Conservation (phyloP, 1,140 invertebrate species). For the Nephila pilipes region DNA sequence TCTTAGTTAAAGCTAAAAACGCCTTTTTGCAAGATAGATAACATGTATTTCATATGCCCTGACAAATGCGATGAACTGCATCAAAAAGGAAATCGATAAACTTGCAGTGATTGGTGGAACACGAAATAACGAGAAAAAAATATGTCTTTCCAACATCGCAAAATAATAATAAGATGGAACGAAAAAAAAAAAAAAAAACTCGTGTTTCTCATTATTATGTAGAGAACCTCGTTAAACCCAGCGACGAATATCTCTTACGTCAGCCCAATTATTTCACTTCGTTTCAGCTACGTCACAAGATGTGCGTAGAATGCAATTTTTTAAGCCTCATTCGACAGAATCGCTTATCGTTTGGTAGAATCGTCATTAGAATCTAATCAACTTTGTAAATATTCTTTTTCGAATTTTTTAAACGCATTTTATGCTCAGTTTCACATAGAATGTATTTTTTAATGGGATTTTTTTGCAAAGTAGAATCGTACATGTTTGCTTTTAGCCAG, state of each 20-base stretch:
- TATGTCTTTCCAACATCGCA: slow-evolving; percentile 33
- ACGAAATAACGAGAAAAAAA: slow-evolving; percentile 67
- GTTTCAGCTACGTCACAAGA: slow-evolving; percentile 70
- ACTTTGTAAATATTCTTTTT: neutral
- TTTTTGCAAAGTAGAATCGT: neutral
- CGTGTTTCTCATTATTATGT: slow-evolving; percentile 71
- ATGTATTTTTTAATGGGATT: neutral
- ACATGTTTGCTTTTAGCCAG: neutral
- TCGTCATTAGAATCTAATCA: slow-evolving; percentile 72
- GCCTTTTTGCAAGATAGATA: slow-evolving; percentile 15
- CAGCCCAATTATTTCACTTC: slow-evolving; percentile 76
- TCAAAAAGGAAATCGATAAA: slow-evolving; percentile 59
- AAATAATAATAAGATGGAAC: slow-evolving; percentile 56
- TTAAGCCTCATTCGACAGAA: slow-evolving; percentile 75
- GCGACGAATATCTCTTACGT: slow-evolving; percentile 63
- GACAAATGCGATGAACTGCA: slow-evolving; percentile 44
- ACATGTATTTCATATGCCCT: slow-evolving; percentile 40
- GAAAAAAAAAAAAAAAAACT: slow-evolving; percentile 50
- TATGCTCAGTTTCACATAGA: neutral
- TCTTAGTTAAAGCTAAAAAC: slow-evolving; percentile 54
- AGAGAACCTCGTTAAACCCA: slow-evolving; percentile 64
- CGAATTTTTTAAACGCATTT: neutral
- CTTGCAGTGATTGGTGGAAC: slow-evolving; percentile 67
- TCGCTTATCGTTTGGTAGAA: slow-evolving; percentile 57
- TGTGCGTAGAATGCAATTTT: slow-evolving; percentile 76